phyloP scores from a whole-genome alignment of 2,113 vertebrate genomes.

The Rhombomys opimus region DNA sequence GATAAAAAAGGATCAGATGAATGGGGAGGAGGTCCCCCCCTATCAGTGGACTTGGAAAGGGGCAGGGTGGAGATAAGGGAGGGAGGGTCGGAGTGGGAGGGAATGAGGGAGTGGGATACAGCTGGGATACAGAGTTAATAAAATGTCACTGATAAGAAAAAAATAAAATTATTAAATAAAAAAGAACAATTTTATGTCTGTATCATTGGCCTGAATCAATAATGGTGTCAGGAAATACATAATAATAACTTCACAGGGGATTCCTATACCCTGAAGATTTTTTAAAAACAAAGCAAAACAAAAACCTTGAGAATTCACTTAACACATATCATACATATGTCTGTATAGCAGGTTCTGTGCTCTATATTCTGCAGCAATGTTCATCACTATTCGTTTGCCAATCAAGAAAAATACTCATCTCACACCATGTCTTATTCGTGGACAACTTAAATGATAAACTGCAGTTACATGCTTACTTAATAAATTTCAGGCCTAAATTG shows the following conservation, averaged over 20 bases:
- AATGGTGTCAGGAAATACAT: not conserved
- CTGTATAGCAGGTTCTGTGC: not conserved
- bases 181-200: too few species aligned
- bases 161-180: too few species aligned
- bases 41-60: too few species aligned
- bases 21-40: too few species aligned
- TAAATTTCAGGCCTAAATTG: not conserved
- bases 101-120: too few species aligned
- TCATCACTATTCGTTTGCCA: not conserved
- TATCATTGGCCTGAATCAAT: not conserved
- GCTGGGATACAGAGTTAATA: too few species aligned
- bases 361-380: not conserved
- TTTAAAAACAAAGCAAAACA: not conserved
- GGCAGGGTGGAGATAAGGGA: too few species aligned
- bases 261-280: not conserved
- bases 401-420: not conserved
- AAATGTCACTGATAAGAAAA: too few species aligned
- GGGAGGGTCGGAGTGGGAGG: too few species aligned
- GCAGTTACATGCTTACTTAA: constrained; percentile 29
- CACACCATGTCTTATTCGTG: not conserved
- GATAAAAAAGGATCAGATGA: too few species aligned
- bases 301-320: not conserved
- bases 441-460: not conserved
- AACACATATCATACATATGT: constrained; percentile 40
- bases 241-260: not conserved